phyloP scores from a whole-genome alignment of 2,888 invertebrate species.

The Pandemis heparana region DNA sequence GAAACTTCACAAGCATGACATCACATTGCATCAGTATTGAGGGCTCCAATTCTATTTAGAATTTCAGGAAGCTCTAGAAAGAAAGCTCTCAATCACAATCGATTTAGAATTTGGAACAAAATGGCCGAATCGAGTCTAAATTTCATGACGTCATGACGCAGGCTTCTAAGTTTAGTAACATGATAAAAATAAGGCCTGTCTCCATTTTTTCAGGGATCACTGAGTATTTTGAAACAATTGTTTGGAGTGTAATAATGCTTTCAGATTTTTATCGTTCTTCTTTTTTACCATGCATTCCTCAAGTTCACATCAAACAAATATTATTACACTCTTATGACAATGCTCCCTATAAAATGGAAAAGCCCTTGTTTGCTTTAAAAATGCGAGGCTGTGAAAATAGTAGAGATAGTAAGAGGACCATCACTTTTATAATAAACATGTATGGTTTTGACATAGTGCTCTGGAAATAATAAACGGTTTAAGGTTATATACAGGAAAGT shows the following conservation, averaged over 20 bases:
- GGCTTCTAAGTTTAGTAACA: conserved; percentile 18
- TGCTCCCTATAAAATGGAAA: no score
- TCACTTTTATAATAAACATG: no score
- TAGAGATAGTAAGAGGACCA: no score
- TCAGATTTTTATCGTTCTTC: background rate
- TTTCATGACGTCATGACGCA: conserved; percentile 66
- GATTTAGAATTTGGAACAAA: background rate
- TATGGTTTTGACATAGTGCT: no score
- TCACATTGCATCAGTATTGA: no score
- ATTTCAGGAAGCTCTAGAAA: background rate
- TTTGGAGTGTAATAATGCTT: conserved; percentile 7
- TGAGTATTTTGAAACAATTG: conserved; percentile 23
- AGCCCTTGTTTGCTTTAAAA: no score
- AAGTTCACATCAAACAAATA: background rate
- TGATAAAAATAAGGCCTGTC: background rate
- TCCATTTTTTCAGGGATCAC: background rate
- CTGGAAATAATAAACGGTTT: no score
- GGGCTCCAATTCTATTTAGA: background rate
- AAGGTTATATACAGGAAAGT: no score
- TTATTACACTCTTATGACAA: background rate
- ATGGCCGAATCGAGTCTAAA: conserved; percentile 14
- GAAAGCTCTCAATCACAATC: background rate
- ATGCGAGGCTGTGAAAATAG: no score
- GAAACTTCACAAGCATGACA: no score
- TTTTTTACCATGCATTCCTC: background rate